These are phyloP conservation scores for Sandelia bainsii DNA, from an alignment of 2,797 vertebrate genomes.

Conservation along the genomic window DNA sequence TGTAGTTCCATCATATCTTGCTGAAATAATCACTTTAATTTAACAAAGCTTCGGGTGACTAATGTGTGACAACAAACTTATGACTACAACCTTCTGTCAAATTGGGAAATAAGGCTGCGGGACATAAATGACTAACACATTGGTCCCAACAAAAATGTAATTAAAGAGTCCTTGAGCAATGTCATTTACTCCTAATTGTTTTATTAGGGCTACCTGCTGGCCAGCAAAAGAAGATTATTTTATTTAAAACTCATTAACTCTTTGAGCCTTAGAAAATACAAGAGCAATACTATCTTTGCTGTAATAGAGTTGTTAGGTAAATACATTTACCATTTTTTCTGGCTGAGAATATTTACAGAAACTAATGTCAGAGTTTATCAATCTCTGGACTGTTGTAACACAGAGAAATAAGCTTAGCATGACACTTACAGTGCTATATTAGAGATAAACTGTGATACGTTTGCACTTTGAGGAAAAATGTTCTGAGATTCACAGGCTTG, in stretches of 20 bases:
- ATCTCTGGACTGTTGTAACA: not conserved
- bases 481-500: not conserved
- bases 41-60: not conserved
- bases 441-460: too few species aligned
- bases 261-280: not conserved
- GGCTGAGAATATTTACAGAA: not conserved
- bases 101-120: not conserved
- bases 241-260: slow-evolving; percentile 4
- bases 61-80: slow-evolving; percentile 1
- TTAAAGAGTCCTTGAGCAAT: slow-evolving; percentile 6
- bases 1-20: not conserved
- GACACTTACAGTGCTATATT: too few species aligned
- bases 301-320: not conserved
- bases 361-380: not conserved
- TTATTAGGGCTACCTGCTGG: not conserved
- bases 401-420: too few species aligned
- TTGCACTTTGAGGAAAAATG: not conserved
- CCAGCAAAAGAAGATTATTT: not conserved
- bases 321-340: not conserved
- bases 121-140: slow-evolving; percentile 24
- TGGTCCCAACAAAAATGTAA: not conserved
- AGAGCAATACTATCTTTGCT: not conserved
- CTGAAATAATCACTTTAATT: not conserved
- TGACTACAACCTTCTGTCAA: not conserved
- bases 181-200: slow-evolving; percentile 30